Conservation (phyloP, 2,888 invertebrate genomes). For the Nymphalis urticae region DNA sequence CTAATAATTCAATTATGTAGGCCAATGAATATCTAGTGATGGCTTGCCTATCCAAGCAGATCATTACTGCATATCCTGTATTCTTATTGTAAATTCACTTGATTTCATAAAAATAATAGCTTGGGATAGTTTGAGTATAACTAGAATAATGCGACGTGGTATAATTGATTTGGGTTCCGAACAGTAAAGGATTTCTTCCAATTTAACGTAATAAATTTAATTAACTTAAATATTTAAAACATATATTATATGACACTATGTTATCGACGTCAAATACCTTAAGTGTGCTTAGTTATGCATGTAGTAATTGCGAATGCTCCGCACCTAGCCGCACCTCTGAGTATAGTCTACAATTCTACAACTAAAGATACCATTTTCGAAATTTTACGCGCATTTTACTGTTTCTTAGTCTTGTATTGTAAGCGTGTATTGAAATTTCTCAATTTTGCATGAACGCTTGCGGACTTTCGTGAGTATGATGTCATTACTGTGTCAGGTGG, state of each 20-base stretch:
- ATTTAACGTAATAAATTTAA: constrained; percentile 14
- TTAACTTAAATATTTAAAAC: neutral
- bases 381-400: constrained; percentile 13
- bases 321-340: constrained; percentile 30
- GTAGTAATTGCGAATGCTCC: constrained; percentile 26
- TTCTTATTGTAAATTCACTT: constrained; percentile 13
- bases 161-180: neutral
- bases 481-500: constrained; percentile 44
- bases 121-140: neutral
- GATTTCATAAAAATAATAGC: constrained; percentile 1
- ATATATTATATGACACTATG: neutral
- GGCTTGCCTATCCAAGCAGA: constrained; percentile 51
- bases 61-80: constrained; percentile 49
- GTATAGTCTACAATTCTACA: constrained; percentile 7
- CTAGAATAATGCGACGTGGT: neutral
- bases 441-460: constrained; percentile 24
- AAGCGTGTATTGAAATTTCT: constrained; percentile 17
- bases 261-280: constrained; percentile 20
- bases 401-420: constrained; percentile 17
- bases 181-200: neutral
- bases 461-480: constrained; percentile 46
- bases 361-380: constrained; percentile 16
- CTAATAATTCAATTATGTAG: constrained; percentile 46
- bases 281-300: constrained; percentile 4
- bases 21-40: constrained; percentile 54